Evolutionary conservation across 2,113 vertebrate genomes (phyloP).

Genomic region (Anthoscopus minutus): DNA sequence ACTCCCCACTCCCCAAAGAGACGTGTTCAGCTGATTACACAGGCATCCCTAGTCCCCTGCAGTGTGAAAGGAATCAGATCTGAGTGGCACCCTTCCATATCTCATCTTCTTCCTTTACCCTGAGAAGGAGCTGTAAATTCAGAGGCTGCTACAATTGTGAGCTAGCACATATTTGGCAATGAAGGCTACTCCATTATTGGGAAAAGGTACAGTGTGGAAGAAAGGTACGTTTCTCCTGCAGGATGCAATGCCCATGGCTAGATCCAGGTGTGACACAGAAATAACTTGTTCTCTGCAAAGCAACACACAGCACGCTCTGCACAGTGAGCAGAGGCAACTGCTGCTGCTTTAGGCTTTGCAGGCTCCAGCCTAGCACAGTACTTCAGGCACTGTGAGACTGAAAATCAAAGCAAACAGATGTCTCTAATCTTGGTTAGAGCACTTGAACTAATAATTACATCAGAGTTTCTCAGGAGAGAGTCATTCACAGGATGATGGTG

Average conservation of each 20-base stretch:
- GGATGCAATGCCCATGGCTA: not conserved
- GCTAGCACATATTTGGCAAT: not conserved
- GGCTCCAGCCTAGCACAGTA: rapidly evolving
- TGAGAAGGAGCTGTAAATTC: not conserved
- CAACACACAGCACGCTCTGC: not conserved
- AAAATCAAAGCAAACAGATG: not conserved
- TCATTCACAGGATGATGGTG: rapidly evolving
- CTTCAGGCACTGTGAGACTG: not conserved
- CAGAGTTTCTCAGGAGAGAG: not conserved
- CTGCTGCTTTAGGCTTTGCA: not conserved
- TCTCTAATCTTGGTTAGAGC: not conserved
- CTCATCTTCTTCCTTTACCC: not conserved
- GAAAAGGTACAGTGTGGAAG: not conserved
- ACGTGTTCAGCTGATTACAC: not conserved
- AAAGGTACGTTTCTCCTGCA: not conserved
- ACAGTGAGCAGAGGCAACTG: not conserved
- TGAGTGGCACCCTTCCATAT: not conserved
- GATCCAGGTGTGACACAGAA: not conserved
- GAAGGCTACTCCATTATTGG: not conserved
- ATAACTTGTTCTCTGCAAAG: not conserved
- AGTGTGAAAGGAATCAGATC: not conserved
- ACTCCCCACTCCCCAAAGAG: not conserved
- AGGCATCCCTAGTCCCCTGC: not conserved
- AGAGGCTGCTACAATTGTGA: not conserved
- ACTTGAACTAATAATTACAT: not conserved